Evolutionary conservation across 2,797 vertebrate species (phyloP), one percentile per base, ranked within the genome.

Genomic region (Pseudopleuronectes americanus): DNA sequence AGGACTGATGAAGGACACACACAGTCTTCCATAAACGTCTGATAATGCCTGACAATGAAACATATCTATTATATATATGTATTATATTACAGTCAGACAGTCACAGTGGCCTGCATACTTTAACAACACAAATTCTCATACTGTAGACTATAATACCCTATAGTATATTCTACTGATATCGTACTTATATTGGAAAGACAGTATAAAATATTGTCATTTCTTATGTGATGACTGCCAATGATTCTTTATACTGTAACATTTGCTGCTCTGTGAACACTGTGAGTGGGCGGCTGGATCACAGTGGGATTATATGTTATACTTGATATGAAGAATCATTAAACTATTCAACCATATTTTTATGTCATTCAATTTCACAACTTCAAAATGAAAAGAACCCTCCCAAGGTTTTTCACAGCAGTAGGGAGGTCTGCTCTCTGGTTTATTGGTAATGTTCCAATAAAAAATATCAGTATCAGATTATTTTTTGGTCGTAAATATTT

Each of bases 291-390:
- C 28, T 76, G 74, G 74, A 76, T 84, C 67, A 79, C 72, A 71
- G 68, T 65, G 84, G 65, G 83, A 79, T 87, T 79, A 80, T 72
- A 74, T 68, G 67, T 72, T 38, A 38, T 12, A 38, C 36, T 38
- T 10, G 3, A 38, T 12, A 13, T 38, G 67, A 76, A 71, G 77
- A 36, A 76, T 89, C 77, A 88, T 86, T 83, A 91, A 90, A 86
- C 63, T 79, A 74, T 80, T 87, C 63, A 83, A 69, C 77, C 80
- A 43, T 83, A 72, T 38, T 68, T 79, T 84, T 22, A 80, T 67
- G 59, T 36, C 67, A 76, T 82, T 85, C 75, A 64, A 74, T 85
- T 83, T 79, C 76, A 75, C 5, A 49, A 71, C 79, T 86, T 77
- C 62, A 68, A 24, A 82, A 60, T 54, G 71, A 83, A 80, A 69